Percentiles rank a stretch among this genome's conserved stretches.
Evolutionary conservation across 2,797 vertebrate genomes (phyloP).

Genomic region (Alca torda): DNA sequence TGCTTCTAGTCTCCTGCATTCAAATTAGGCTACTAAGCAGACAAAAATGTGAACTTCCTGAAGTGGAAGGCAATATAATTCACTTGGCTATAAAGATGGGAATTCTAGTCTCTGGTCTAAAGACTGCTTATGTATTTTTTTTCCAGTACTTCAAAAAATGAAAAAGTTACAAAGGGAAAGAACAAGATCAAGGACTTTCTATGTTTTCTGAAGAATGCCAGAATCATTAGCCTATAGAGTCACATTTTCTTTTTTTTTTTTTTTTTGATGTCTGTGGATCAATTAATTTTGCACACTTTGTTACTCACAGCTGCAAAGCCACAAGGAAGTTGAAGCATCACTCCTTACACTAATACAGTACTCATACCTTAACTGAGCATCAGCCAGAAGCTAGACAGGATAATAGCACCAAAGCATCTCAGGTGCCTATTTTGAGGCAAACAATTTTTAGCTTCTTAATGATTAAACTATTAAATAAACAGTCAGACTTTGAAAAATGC

Average conservation of each 20-base stretch:
- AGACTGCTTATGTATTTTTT: not conserved
- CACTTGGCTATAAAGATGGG: not conserved
- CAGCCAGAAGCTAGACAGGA: not conserved
- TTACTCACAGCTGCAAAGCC: not conserved
- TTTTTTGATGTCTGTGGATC: not conserved
- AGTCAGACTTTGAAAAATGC: not conserved
- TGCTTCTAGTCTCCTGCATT: not conserved
- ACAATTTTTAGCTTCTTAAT: not conserved
- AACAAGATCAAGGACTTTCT: not conserved
- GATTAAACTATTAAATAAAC: not conserved
- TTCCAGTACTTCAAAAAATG: fast-evolving
- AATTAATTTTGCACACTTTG: not conserved
- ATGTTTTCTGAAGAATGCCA: not conserved
- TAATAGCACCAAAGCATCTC: not conserved
- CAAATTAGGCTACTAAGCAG: not conserved
- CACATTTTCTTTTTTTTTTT: not conserved
- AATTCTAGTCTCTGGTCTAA: not conserved
- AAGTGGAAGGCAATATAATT: not conserved
- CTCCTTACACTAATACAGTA: not conserved
- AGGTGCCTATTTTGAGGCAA: not conserved
- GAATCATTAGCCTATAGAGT: not conserved
- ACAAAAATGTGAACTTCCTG: not conserved
- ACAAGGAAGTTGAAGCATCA: not conserved
- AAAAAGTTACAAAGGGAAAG: not conserved
- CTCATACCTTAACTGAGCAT: not conserved